Base-by-base conservation (phyloP, 1,140 invertebrate genomes). In the Cyclina sinensis region DNA sequence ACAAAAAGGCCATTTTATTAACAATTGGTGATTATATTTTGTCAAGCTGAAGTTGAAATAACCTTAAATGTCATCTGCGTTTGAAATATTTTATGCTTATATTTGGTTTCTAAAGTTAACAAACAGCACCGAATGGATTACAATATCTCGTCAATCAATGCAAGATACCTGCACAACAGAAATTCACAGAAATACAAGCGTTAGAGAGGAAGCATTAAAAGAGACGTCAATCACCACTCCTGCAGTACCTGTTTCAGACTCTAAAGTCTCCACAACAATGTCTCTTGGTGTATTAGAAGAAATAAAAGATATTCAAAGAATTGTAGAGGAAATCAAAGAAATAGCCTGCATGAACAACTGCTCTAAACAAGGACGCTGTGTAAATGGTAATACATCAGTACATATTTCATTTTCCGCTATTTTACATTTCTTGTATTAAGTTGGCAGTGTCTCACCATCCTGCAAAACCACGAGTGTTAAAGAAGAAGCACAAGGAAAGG, bases 161-260 rank as follows among this genome's bases (percentile, higher is more conserved):
- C 32, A 39, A 37, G 70, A 74, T 74, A 43, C 70, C 70, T 74
- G 70, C 27, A 35, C 21, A 24, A 74, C 39, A 24, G 37, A 74
- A 48, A 74, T 74, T 27, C 70, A 74, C 21, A 46, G 70, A 48
- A 74, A 74, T 74, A 39, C 70, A 14, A 43, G 37, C 24, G 70
- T 74, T 4, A 46, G 70, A 74, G 39, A 74, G 14, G 39, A 48
- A 16, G 18, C 48, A 16, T 1, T 74, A 74, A 39, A 43, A 27
- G 48, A 74, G n/a, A 39, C 39, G 21, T 48, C 24, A 24, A 74
- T 48, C 24, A 24, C 37, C 24, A 43, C 70, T 4, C 2, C 4
- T 5, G n/a, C 70, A 43, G 24, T 48, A 0, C 0, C 39, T 24
- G 39, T 21, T n/a, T 43, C 12, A 74, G 0, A 43, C 70, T 18